Evolutionary conservation across 2,113 vertebrate genomes (phyloP).

Genomic region (Tricholaema leucomelas): DNA sequence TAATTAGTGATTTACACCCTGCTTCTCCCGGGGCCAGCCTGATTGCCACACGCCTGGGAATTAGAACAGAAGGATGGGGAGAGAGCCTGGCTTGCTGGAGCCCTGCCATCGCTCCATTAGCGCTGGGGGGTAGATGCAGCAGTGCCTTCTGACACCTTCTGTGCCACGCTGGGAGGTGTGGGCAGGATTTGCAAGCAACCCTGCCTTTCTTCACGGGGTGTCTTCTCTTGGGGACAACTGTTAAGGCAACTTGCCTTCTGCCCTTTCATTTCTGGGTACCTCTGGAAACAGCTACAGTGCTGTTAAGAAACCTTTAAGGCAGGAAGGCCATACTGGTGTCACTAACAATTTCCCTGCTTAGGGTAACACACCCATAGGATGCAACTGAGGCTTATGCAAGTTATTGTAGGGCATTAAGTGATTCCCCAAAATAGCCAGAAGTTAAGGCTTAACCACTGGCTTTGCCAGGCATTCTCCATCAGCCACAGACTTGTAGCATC

Average conservation of each 20-base stretch:
- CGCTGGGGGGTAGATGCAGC: rapidly evolving
- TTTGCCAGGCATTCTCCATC: neutral
- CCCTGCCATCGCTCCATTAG: rapidly evolving
- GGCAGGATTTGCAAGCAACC: rapidly evolving
- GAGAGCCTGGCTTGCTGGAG: neutral
- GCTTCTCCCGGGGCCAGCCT: neutral
- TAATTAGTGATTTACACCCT: conserved; percentile 28
- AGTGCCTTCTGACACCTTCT: neutral
- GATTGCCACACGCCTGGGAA: neutral
- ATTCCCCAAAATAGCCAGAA: neutral
- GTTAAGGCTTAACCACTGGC: neutral
- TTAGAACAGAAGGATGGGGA: neutral
- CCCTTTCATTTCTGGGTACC: neutral
- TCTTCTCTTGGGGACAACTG: neutral
- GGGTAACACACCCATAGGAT: neutral
- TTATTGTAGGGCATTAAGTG: neutral
- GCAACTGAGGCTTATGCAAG: neutral
- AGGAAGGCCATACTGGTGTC: neutral
- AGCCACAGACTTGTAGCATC: neutral
- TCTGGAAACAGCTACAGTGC: neutral
- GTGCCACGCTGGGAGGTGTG: rapidly evolving
- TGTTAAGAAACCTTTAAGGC: neutral
- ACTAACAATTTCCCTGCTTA: neutral
- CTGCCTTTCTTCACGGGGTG: rapidly evolving
- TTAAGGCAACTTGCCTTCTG: neutral